Conservation (phyloP, 2,888 invertebrate species). For the Cylindroiulus punctatus region DNA sequence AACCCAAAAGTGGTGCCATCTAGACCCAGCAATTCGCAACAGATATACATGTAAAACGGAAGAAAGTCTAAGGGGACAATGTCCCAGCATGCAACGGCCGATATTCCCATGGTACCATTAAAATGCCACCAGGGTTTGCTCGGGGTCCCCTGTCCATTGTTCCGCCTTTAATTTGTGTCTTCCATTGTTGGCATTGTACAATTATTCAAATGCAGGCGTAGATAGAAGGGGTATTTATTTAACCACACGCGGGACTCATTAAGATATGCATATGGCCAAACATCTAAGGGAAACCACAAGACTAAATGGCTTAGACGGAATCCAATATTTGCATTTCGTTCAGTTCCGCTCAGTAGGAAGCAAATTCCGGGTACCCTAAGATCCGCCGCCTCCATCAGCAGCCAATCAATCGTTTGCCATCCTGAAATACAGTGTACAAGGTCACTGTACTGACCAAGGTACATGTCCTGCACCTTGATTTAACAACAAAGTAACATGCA, state of each 20-base stretch:
- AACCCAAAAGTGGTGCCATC: background rate
- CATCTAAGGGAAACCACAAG: background rate
- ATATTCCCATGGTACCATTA: conserved; percentile 11
- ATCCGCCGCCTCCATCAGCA: conserved; percentile 43
- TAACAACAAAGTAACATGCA: too few species aligned
- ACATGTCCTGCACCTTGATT: background rate
- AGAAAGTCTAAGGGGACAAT: background rate
- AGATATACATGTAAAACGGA: background rate
- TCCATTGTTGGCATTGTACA: conserved; percentile 39
- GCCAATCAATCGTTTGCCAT: conserved; percentile 11
- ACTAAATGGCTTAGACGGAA: conserved; percentile 29
- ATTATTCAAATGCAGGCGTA: conserved; percentile 37
- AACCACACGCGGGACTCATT: conserved; percentile 47
- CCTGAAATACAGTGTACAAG: background rate
- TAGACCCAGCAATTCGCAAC: background rate
- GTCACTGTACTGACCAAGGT: conserved; percentile 39
- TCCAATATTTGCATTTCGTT: conserved; percentile 45
- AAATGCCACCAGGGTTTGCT: conserved; percentile 28
- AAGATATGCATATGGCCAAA: conserved; percentile 24
- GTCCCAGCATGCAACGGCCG: conserved; percentile 22
- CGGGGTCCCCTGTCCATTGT: conserved; percentile 22
- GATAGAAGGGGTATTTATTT: conserved; percentile 47
- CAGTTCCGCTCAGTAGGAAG: conserved; percentile 45
- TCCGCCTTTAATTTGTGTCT: conserved; percentile 41
- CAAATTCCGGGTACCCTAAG: conserved; percentile 16